Evolutionary conservation across 2,113 vertebrate species (phyloP).

Genomic region (Zosterops japonicus): DNA sequence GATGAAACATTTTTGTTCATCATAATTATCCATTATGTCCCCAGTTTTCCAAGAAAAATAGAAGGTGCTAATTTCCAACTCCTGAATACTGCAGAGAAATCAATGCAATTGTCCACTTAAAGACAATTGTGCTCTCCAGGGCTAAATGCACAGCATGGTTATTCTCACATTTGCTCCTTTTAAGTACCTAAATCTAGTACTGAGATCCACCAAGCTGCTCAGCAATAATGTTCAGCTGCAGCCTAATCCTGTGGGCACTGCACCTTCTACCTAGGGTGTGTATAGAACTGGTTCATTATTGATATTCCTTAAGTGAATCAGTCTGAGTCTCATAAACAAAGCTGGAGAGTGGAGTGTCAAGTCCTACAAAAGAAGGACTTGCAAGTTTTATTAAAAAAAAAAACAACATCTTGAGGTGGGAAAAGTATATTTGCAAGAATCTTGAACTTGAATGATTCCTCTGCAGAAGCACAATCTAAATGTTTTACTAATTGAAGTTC

Average conservation of each 20-base stretch:
- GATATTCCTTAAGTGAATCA: background rate
- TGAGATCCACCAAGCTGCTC: background rate
- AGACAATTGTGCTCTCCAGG: background rate
- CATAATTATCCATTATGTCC: background rate
- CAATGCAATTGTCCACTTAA: background rate
- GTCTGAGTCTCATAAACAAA: background rate
- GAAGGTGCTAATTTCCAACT: background rate
- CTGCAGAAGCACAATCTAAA: background rate
- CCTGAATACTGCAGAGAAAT: background rate
- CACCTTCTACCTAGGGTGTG: background rate
- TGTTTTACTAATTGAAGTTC: background rate
- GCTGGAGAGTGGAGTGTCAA: background rate
- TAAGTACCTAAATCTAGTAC: background rate
- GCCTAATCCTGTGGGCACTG: background rate
- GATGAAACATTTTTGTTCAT: background rate
- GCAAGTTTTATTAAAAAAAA: background rate
- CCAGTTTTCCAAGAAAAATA: background rate
- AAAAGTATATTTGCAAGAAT: background rate
- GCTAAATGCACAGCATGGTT: background rate
- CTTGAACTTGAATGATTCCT: background rate
- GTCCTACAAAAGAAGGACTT: background rate
- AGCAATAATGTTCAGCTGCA: background rate
- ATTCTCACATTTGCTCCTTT: background rate
- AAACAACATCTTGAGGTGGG: background rate
- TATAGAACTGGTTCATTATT: background rate